Evolutionary conservation across 1,140 invertebrate genomes (phyloP), one percentile per base, ranked within the genome.

Genomic region (Pentalonia nigronervosa): DNA sequence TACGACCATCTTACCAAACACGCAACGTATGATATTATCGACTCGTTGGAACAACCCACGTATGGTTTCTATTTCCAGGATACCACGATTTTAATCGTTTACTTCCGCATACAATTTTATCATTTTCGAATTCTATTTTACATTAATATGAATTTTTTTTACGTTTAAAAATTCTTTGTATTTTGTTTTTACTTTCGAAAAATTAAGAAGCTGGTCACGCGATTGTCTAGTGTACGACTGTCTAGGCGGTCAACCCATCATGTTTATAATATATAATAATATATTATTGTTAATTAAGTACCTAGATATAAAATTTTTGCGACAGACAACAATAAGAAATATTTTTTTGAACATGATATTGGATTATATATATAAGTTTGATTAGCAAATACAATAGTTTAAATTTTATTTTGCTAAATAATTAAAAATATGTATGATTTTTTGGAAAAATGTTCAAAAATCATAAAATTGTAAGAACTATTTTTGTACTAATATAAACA

Each of bases 11-110:
- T 67, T n/a, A 50, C 21, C 48, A 30, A n/a, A 90, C 93, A 67
- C 93, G 60, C 84, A 47, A 90, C 84, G n/a, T 34, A 34, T 34
- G 34, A 48, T 89, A 93, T 90, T 89, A 93, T 90, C 53, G 90
- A 92, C 90, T 92, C 1, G 7, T 47, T 56, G 88, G 36, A 67
- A 90, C 41, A 20, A 89, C 87, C 50, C 34, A 21, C 60, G n/a
- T 76, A 76, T 76, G 14, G 60, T 76, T 76, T n/a, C 60, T 14
- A 76, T 76, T 76, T 76, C 14, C 60, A 76, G n/a, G n/a, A 76
- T n/a, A 76, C 30, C 14, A n/a, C 14, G 60, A n/a, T 76, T n/a
- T 76, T 76, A 76, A 76, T 76, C 60, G 30, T n/a, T 76, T 34
- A 30, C n/a, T 34, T 76, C 60, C n/a, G 14, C 14, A 76, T 76